Base-by-base conservation (phyloP, 2,888 invertebrate genomes). In the Strigamia maritima region DNA sequence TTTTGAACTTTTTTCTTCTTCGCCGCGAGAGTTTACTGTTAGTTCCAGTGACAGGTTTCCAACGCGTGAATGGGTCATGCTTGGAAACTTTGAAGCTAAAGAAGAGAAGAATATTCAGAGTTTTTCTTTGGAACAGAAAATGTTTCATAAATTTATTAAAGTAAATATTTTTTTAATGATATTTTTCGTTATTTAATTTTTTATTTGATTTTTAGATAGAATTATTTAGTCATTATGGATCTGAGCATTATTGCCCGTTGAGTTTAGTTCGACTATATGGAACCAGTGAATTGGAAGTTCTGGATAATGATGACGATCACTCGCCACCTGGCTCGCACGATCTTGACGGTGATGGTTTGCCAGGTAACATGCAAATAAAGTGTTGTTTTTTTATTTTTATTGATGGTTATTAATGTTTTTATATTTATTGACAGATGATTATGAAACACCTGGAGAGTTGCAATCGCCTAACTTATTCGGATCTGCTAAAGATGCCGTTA, bases 181-280 rank as follows among this genome's bases (percentile, higher is more conserved):
- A 6, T 35, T 54, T 80, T n/a, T n/a, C 75, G 3, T 70, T 35
- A 81, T 54, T 81, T 82, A 49, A 84, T 83, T 80, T n/a, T 82
- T 14, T 76, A 26, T 16, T 79, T 77, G 78, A 28, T 80, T 81
- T 80, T 4, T 83, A 87, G 85, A 85, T 90, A 70, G 98, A 99
- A 84, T 89, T 99, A 84, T 90, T 94, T 81, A 94, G 95, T 54
- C 97, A 99, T 86, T 94, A 97, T 86, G 98, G 98, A 24, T 92
- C 92, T 10, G 98, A 99, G 86, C 98, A 99, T 86, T 99, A 94
- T 86, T 99, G 99, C 85, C 98, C 99, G 0, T 89, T 99, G 81
- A 97, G 97, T n/a, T 88, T 97, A 77, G 94, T 99, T 86, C 91
- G 94, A 81, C 94, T 95, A 0, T 97, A 93, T 85, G 98, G 97